A percentile compares a stretch with the other conserved stretches of the same genome.
These are phyloP conservation scores for Myotis planiceps DNA, from an alignment of 2,797 vertebrate genomes.

Conservation along the genomic window DNA sequence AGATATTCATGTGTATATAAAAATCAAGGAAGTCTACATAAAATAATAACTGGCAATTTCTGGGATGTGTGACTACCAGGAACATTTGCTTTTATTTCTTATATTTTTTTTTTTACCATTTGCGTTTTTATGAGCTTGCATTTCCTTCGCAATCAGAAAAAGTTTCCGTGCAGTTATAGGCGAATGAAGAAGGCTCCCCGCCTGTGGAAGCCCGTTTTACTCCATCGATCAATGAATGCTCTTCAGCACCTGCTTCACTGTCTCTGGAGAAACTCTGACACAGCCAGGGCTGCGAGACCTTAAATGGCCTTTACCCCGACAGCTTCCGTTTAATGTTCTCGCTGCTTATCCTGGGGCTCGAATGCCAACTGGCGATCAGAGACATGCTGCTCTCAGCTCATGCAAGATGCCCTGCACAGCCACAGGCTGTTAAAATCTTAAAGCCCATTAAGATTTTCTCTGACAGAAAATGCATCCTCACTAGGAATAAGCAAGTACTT, in stretches of 20 bases:
- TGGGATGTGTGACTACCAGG: background rate
- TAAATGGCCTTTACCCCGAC: background rate
- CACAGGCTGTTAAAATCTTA: background rate
- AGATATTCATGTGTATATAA: background rate
- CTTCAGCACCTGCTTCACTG: background rate
- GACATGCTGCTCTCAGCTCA: background rate
- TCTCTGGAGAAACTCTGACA: background rate
- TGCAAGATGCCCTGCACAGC: fast-evolving
- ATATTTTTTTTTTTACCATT: background rate
- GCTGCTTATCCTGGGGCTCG: background rate
- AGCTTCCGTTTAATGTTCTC: background rate
- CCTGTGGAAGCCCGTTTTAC: background rate
- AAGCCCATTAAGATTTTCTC: background rate
- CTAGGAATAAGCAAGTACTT: conserved; percentile 49
- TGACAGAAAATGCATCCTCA: background rate
- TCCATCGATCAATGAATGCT: background rate
- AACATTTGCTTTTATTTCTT: background rate
- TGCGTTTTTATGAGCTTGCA: background rate
- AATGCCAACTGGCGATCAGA: background rate
- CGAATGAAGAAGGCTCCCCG: background rate
- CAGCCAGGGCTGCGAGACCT: background rate
- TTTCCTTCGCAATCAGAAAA: background rate
- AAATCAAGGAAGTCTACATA: background rate
- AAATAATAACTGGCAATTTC: conserved; percentile 19
- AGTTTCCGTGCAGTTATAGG: background rate